Percentiles rank a stretch among this genome's conserved stretches.
phyloP scores from a whole-genome alignment of 2,888 invertebrate species.

The Gandaritis pyraliata region DNA sequence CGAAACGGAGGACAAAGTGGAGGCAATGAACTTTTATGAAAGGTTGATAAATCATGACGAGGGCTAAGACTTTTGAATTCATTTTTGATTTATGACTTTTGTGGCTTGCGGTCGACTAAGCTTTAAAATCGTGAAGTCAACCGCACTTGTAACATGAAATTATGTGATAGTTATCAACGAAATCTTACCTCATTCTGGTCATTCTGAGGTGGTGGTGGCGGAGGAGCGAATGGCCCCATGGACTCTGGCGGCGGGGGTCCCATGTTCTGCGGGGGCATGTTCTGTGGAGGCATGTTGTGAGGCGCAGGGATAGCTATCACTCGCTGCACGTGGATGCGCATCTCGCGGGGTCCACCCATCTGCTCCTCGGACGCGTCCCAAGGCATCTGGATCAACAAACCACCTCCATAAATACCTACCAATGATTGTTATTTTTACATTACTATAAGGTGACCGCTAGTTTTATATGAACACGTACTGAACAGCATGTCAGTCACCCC shows the following conservation, averaged over 20 bases:
- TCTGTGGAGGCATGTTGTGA: conserved; percentile 65
- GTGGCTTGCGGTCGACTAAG: too few relatives aligned
- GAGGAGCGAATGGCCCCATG: too few relatives aligned
- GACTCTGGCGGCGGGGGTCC: background rate
- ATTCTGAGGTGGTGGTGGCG: conserved; percentile 62
- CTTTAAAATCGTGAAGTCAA: too few relatives aligned
- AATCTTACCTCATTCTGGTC: conserved; percentile 67
- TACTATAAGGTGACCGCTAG: conserved; percentile 20
- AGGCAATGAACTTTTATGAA: too few relatives aligned
- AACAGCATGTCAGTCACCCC: conserved; percentile 12
- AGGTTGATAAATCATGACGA: too few relatives aligned
- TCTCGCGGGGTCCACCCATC: conserved; percentile 71
- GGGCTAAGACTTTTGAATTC: too few relatives aligned
- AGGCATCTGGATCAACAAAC: conserved; percentile 65
- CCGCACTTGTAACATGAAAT: too few relatives aligned
- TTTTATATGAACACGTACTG: conserved; percentile 11
- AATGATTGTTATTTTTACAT: background rate
- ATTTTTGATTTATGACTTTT: too few relatives aligned
- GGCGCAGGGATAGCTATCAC: conserved; percentile 77
- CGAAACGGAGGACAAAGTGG: too few relatives aligned
- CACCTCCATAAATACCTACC: conserved; percentile 4
- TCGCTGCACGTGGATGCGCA: conserved; percentile 81
- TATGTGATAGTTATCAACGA: background rate
- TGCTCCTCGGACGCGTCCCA: conserved; percentile 81
- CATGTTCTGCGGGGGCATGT: conserved; percentile 44